A percentile compares a stretch with the other conserved stretches of the same genome.
phyloP scores from a whole-genome alignment of 2,888 invertebrate species.

The Aplocera efformata region DNA sequence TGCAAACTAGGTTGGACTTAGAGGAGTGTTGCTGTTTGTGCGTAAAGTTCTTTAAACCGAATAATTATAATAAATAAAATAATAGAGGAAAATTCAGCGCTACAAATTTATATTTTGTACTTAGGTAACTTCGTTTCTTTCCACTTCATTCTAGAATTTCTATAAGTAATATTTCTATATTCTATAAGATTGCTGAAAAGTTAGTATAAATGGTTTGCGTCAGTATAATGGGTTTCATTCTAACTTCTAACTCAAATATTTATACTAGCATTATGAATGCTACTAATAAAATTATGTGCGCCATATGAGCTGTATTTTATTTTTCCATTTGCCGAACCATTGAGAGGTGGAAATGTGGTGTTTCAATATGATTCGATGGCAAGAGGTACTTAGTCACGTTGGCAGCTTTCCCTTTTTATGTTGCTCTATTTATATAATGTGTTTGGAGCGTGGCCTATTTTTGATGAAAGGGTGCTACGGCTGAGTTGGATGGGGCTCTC shows the following conservation, averaged over 20 bases:
- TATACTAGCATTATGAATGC: no score
- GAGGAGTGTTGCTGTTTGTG: not conserved
- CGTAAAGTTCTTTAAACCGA: no score
- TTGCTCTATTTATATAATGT: conserved; percentile 22
- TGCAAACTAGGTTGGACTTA: conserved; percentile 3
- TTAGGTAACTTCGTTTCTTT: no score
- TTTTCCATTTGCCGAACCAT: conserved; percentile 17
- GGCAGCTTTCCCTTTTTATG: conserved; percentile 22
- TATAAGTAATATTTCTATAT: no score
- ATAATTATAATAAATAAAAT: no score
- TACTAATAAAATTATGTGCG: not conserved
- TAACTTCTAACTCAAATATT: no score
- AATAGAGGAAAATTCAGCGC: no score
- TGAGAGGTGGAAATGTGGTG: conserved; percentile 30
- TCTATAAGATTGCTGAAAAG: no score
- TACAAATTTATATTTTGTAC: no score
- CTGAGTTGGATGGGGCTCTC: not conserved
- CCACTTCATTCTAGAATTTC: no score
- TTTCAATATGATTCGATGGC: conserved; percentile 37
- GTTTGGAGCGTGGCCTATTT: conserved; percentile 9
- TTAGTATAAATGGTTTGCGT: no score
- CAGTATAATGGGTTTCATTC: no score
- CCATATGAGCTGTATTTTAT: conserved; percentile 1
- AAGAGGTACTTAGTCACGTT: conserved; percentile 29
- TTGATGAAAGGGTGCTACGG: not conserved